A percentile compares a stretch with the other conserved stretches of the same genome.
Evolutionary conservation across 1,140 invertebrate species (phyloP).

Genomic region (Hormaphis cornu): DNA sequence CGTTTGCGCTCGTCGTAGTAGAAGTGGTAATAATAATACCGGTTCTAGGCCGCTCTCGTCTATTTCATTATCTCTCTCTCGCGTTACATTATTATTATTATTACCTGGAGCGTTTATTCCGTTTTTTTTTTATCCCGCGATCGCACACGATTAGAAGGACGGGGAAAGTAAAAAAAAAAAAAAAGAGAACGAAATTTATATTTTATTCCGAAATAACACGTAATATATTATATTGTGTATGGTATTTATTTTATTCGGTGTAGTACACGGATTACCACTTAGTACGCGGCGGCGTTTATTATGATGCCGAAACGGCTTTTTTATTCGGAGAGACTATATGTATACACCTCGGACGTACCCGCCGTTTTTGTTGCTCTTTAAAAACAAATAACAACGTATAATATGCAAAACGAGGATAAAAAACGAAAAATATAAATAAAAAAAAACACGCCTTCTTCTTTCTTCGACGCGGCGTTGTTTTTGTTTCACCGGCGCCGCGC

Average conservation of each 20-base stretch:
- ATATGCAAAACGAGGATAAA: conserved; percentile 18
- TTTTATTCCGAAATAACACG: background rate
- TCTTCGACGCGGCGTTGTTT: background rate
- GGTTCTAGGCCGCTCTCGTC: conserved; percentile 27
- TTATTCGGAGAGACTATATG: conserved; percentile 24
- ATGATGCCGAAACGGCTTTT: conserved; percentile 27
- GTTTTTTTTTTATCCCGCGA: conserved; percentile 26
- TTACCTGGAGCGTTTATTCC: conserved; percentile 28
- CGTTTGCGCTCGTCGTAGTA: conserved; percentile 11
- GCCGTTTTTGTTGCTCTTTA: conserved; percentile 13
- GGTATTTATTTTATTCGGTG: conserved; percentile 25
- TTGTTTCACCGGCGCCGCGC: no score
- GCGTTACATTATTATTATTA: conserved; percentile 12
- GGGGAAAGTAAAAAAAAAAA: background rate
- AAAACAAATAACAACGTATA: conserved; percentile 11
- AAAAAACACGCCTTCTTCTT: conserved; percentile 15
- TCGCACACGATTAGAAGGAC: background rate
- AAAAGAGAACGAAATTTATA: background rate
- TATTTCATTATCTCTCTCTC: conserved; percentile 29
- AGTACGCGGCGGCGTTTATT: conserved; percentile 18
- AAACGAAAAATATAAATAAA: conserved; percentile 14
- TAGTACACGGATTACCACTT: conserved; percentile 32
- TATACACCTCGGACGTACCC: no score
- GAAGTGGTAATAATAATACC: conserved; percentile 26
- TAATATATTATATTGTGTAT: background rate